These are phyloP conservation scores for Axea sp. DNA, from an alignment of 2,888 invertebrate genomes.

Conservation along the genomic window DNA sequence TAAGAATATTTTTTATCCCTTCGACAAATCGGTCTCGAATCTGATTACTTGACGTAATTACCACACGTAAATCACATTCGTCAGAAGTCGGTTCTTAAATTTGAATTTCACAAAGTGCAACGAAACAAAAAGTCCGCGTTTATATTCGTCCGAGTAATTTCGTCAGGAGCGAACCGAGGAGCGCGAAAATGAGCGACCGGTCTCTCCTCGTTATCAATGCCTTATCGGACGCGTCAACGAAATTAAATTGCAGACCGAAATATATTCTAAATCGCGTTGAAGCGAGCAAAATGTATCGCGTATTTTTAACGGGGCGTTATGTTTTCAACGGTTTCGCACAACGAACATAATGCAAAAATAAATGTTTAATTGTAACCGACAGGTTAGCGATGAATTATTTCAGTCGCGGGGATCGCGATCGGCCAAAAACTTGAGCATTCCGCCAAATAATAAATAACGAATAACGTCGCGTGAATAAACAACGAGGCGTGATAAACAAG, in stretches of 20 bases:
- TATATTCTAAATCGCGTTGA: too few species aligned
- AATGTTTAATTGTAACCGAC: constrained; percentile 32
- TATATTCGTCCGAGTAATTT: too few species aligned
- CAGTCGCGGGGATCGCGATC: background rate
- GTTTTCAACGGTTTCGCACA: constrained; percentile 10
- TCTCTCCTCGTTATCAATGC: too few species aligned
- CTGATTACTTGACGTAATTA: constrained; percentile 11
- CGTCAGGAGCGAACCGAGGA: too few species aligned
- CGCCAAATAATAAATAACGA: constrained; percentile 9
- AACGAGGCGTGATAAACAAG: background rate
- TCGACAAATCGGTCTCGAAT: background rate
- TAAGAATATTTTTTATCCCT: too few species aligned
- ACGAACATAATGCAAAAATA: constrained; percentile 3
- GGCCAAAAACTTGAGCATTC: background rate
- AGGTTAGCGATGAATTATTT: constrained; percentile 6
- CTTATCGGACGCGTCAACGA: too few species aligned
- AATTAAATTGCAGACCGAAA: too few species aligned
- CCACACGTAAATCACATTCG: background rate
- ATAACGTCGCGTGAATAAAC: constrained; percentile 11
- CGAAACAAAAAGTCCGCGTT: too few species aligned
- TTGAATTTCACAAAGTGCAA: too few species aligned
- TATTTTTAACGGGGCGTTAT: constrained; percentile 8
- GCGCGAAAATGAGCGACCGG: too few species aligned
- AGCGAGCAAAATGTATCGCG: background rate
- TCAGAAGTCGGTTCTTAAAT: too few species aligned